A percentile compares a stretch with the other conserved stretches of the same genome.
Conservation (phyloP, 2,113 vertebrate species). For the Cyphomyrus plagiostoma region DNA sequence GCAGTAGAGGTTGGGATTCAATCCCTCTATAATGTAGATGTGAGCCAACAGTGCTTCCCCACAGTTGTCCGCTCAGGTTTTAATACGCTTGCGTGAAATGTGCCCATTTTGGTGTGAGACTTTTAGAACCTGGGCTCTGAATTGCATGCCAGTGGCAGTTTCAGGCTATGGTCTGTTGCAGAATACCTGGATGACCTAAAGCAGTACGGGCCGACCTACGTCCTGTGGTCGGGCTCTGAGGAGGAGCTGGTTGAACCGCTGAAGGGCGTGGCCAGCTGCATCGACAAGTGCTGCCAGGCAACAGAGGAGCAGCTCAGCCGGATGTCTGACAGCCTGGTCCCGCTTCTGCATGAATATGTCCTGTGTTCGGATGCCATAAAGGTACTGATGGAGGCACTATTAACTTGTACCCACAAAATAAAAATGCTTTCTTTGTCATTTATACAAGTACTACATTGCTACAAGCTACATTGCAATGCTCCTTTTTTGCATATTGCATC, state of each 20-base stretch:
- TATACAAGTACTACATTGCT: background rate
- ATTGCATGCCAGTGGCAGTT: background rate
- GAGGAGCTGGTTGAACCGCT: slow-evolving; percentile 70
- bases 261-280: slow-evolving; percentile 66
- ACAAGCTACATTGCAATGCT: background rate
- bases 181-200: slow-evolving; percentile 82
- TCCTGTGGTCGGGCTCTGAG: slow-evolving; percentile 76
- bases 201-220: slow-evolving; percentile 72
- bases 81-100: background rate
- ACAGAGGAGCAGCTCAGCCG: slow-evolving; percentile 67
- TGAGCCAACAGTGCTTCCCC: background rate
- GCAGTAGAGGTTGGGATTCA: background rate
- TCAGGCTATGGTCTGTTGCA: slow-evolving; percentile 37
- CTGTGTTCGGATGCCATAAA: slow-evolving; percentile 82
- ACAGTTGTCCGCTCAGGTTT: background rate
- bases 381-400: slow-evolving; percentile 53
- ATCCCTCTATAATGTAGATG: background rate
- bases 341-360: slow-evolving; percentile 79
- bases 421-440: background rate
- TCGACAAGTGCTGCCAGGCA: slow-evolving; percentile 72
- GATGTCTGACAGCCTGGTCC: slow-evolving; percentile 69
- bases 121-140: background rate
- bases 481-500: background rate
- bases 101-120: background rate
- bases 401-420: background rate